phyloP scores from a whole-genome alignment of 1,140 invertebrate genomes.

The Bombus waltoni region DNA sequence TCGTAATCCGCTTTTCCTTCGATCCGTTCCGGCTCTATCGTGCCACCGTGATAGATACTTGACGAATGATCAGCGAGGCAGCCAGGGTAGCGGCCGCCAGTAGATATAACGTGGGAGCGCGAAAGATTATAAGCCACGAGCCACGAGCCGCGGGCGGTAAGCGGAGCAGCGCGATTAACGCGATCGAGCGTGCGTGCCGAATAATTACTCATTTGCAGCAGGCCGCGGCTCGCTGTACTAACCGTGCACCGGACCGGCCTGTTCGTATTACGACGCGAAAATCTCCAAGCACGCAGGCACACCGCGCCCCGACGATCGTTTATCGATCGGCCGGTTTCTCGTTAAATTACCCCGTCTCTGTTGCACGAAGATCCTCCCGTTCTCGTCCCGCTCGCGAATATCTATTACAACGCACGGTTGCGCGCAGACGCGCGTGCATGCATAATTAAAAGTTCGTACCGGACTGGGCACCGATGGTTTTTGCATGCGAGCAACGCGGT shows the following conservation, averaged over 20 bases:
- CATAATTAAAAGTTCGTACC: slow-evolving; percentile 63
- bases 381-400: background rate
- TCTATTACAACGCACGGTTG: slow-evolving; percentile 46
- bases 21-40: slow-evolving; percentile 4
- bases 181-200: slow-evolving; percentile 70
- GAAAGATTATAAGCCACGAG: slow-evolving; percentile 56
- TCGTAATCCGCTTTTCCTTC: slow-evolving; percentile 62
- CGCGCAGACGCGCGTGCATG: slow-evolving; percentile 33
- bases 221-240: slow-evolving; percentile 25
- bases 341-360: slow-evolving; percentile 38
- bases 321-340: slow-evolving; percentile 50
- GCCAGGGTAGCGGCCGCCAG: too few relatives aligned
- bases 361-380: background rate
- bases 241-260: background rate
- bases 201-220: slow-evolving; percentile 69
- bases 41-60: background rate
- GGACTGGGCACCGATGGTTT: slow-evolving; percentile 24
- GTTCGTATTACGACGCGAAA: slow-evolving; percentile 55
- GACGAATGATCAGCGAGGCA: background rate
- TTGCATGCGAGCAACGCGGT: slow-evolving; percentile 21
- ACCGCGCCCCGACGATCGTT: slow-evolving; percentile 45
- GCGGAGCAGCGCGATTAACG: slow-evolving; percentile 67
- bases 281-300: slow-evolving; percentile 41
- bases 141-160: slow-evolving; percentile 49
- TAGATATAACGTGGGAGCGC: background rate